Percentiles rank a stretch among this genome's conserved stretches.
These are phyloP conservation scores for Cheilosia impressa DNA, from an alignment of 2,888 invertebrate species.

Conservation along the genomic window DNA sequence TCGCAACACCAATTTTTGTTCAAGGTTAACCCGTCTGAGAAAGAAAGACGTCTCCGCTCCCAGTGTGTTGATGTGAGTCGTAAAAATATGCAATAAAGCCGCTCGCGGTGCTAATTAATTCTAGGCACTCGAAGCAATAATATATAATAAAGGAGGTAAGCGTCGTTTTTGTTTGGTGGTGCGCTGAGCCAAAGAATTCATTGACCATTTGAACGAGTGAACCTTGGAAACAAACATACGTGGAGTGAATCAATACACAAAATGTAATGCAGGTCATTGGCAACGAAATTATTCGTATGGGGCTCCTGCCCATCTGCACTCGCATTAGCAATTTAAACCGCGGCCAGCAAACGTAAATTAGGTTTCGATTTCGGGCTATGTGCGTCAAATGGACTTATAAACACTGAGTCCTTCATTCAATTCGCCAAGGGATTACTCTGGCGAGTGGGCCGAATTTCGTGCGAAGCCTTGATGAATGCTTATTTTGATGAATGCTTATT, in stretches of 20 bases:
- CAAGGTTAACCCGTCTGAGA: constrained; percentile 59
- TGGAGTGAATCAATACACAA: constrained; percentile 57
- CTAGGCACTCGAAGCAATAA: constrained; percentile 10
- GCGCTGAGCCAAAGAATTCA: constrained; percentile 37
- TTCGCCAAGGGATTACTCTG: constrained; percentile 44
- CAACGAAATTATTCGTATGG: constrained; percentile 62
- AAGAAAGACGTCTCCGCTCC: constrained; percentile 25
- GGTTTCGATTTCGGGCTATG: constrained; percentile 19
- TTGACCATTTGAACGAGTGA: constrained; percentile 40
- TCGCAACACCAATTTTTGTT: constrained; percentile 26
- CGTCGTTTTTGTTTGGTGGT: background rate
- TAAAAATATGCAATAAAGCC: constrained; percentile 46
- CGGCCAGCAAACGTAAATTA: constrained; percentile 25
- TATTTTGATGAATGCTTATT: too few relatives aligned
- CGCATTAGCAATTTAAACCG: constrained; percentile 51
- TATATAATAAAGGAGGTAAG: background rate
- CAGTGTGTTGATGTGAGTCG: constrained; percentile 13
- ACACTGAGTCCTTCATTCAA: constrained; percentile 26
- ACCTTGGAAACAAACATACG: constrained; percentile 50
- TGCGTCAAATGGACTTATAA: constrained; percentile 37
- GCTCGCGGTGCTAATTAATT: constrained; percentile 51
- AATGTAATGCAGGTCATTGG: constrained; percentile 70
- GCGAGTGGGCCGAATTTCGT: constrained; percentile 17
- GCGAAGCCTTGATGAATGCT: constrained; percentile 50
- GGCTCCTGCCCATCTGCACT: constrained; percentile 6